Base-by-base conservation (phyloP, 2,888 invertebrate genomes). In the Limnephilus marmoratus region DNA sequence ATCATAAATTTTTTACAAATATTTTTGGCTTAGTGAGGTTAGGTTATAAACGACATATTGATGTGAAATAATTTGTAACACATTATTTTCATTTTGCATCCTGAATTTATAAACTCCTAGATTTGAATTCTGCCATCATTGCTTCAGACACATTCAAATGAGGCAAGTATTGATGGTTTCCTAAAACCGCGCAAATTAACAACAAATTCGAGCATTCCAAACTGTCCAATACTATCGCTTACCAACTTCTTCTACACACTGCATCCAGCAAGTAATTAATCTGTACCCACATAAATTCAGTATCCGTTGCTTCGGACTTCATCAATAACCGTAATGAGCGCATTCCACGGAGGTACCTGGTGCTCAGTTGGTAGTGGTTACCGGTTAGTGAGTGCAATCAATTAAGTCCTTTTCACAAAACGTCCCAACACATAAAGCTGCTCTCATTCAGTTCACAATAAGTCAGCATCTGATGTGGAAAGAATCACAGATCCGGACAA, bases 321-420 rank as follows among this genome's bases (percentile, higher is more conserved):
- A 41, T 86, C 86, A 86, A 86, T 86, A 86, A 86, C 45, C n/a
- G 24, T 29, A 49, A 86, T 49, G 86, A 49, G 49, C 41, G 45
- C 86, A 86, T n/a, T 24, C 29, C 86, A 13, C 11, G 86, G 29
- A n/a, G 41, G 45, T 86, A n/a, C n/a, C 12, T 45, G 68, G 18
- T 68, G 68, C 68, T 68, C 68, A 24, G 68, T 68, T 68, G 24
- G 68, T 68, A 68, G 24, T 24, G n/a, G 68, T 68, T n/a, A 24
- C 24, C 24, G 53, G 5, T 5, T 18, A 53, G 53, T 18, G 68
- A 68, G 68, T n/a, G 45, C 15, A 45, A 45, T 49, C 86, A 86
- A 86, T 49, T 86, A 49, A 86, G n/a, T 45, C n/a, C 45, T 86
- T 86, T 86, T 86, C 45, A 86, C 18, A 86, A 83, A 83, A 37